Evolutionary conservation across 2,888 invertebrate genomes (phyloP), one percentile per base, ranked within the genome.

Genomic region (Bugulina stolonifera): DNA sequence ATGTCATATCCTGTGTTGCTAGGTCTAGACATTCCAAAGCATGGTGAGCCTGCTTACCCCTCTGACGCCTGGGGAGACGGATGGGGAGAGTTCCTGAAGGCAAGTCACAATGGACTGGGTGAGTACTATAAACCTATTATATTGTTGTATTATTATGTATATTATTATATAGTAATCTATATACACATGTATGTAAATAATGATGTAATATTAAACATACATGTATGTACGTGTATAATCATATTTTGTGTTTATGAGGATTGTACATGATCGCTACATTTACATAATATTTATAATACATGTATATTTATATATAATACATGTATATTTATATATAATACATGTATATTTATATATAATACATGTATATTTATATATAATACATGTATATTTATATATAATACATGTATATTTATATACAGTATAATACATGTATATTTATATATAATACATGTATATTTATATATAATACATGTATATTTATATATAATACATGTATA

Each of bases 31-130:
- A 80, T 84, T 1, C 80, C 84, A 27, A 84, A 86, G 73, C 86
- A 86, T 78, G 84, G 84, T 1, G 86, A 86, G 75, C 82, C 83
- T 1, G 86, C 86, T 3, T 86, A 86, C 76, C 86, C 86, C 0
- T 78, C 78, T 1, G 81, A 81, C 54, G 78, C 82, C 0, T 85
- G 81, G 72, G 81, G 81, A 10, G 80, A 81, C 74, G 80, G 81
- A 0, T 80, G 80, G 79, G 78, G 76, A 1, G 79, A 80, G 27
- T 43, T 54, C 18, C 27, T 70, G 25, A 35, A 43, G 23, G 58
- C 69, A 10, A 54, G 69, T 23, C 52, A 35, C 5, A 32, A 35
- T 3, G 52, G 70, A 23, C 70, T 54, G 2, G 70, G 70, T 70
- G 29, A 43, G 64, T 5, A 43, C 5, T 43, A 43, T 43, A n/a